Evolutionary conservation across 1,140 invertebrate species (phyloP).

Genomic region (Drosophila miranda): DNA sequence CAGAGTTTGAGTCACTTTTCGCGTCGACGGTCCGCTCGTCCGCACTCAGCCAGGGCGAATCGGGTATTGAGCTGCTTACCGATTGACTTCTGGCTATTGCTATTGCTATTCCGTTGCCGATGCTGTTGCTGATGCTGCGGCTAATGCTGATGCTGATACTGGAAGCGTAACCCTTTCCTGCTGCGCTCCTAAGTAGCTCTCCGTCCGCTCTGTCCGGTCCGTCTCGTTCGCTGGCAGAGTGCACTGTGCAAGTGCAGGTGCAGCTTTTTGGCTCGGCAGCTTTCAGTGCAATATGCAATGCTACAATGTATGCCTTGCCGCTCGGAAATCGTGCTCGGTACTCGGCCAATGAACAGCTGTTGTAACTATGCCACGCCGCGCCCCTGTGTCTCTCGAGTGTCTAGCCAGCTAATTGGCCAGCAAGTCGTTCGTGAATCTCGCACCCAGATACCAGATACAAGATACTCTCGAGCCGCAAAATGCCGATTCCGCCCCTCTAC

Average conservation of each 20-base stretch:
- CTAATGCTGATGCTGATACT: slow-evolving; percentile 43
- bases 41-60: slow-evolving; percentile 34
- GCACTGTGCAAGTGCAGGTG: too few relatives aligned
- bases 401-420: slow-evolving; percentile 1
- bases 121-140: slow-evolving; percentile 47
- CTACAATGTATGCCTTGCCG: slow-evolving; percentile 12
- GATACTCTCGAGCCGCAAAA: slow-evolving; percentile 17
- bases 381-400: neutral
- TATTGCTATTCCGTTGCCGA: slow-evolving; percentile 1
- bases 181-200: slow-evolving; percentile 6
- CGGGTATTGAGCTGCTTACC: slow-evolving; percentile 52
- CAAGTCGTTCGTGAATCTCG: too few relatives aligned
- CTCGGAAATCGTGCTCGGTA: slow-evolving; percentile 35
- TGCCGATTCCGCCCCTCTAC: slow-evolving; percentile 15
- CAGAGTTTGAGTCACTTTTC: slow-evolving; percentile 77
- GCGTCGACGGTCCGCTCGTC: slow-evolving; percentile 26
- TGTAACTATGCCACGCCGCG: slow-evolving; percentile 15
- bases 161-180: slow-evolving; percentile 35
- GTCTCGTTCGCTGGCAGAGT: neutral
- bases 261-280: neutral
- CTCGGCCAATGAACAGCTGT: slow-evolving; percentile 32
- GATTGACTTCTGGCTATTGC: slow-evolving; percentile 36
- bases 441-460: neutral
- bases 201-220: slow-evolving; percentile 6
- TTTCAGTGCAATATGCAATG: neutral